Base-by-base conservation (phyloP, 2,888 invertebrate genomes). In the Alcis repandata region DNA sequence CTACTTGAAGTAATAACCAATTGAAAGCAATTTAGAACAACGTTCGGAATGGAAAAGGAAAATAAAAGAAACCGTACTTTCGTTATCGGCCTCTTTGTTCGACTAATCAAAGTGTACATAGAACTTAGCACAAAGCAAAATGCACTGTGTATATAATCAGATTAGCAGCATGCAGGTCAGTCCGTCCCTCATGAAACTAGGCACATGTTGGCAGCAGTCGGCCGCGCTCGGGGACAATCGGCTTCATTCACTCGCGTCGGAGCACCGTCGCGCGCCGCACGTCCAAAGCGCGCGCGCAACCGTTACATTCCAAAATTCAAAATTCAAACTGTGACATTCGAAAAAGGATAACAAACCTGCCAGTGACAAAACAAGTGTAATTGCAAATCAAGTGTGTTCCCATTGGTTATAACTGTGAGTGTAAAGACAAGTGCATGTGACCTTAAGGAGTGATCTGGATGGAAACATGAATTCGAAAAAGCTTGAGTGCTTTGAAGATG, bases 391-490 rank as follows among this genome's bases (percentile, higher is more conserved):
- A 40, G 64, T 67, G 72, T 63, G 64, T 65, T 52, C 41, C 59
- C 63, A 67, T 67, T 68, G 66, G 70, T 64, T 60, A 36, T 64
- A 70, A 75, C 76, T 76, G 78, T 76, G 75, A 75, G 71, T 68
- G 72, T 80, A 86, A 72, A 86, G 89, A 89, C 88, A 86, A 89
- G 91, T 92, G 92, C 78, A 83, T 85, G 89, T 89, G 88, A 88
- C 87, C 88, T 87, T 88, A 68, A 63, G 58, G 60, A 61, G 59
- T 66, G 63, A 59, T 63, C 67, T 64, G 68, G 82, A 79, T 84
- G 80, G 78, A 77, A 88, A 83, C 70, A 93, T 93, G 93, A 93
- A 93, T 92, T 88, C 92, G 69, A 93, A 93, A 87, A 93, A 92
- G 85, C 83, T 93, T 87, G 93, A 93, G 85, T 90, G 91, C 78